Evolutionary conservation across 2,797 vertebrate species (phyloP).

Genomic region (Pangasius larnaudii): DNA sequence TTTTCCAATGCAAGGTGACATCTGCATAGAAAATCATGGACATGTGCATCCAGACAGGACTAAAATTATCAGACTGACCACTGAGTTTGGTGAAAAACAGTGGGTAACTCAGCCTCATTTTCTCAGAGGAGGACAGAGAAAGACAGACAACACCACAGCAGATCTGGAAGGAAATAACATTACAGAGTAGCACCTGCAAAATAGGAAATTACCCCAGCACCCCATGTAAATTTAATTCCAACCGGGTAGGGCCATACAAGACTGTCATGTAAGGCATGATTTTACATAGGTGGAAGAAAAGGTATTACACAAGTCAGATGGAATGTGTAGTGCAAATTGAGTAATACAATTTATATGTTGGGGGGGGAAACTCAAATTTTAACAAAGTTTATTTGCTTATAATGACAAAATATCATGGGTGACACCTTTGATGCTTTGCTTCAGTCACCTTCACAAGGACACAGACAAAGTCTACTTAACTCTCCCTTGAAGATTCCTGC

Average conservation of each 20-base stretch:
- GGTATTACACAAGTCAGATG: neutral
- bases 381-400: neutral
- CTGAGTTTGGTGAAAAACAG: neutral
- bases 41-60: too few species aligned
- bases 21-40: neutral
- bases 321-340: neutral
- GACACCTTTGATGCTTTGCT: neutral
- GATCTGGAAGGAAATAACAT: neutral
- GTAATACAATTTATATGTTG: neutral
- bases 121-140: neutral
- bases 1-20: neutral
- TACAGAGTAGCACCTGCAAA: neutral
- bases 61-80: constrained; percentile 5
- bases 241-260: neutral
- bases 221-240: neutral
- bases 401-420: neutral
- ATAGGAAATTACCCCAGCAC: neutral
- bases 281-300: neutral
- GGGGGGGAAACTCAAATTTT: neutral
- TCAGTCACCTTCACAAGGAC: neutral
- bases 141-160: neutral
- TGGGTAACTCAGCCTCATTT: neutral
- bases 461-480: neutral
- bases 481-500: neutral
- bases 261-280: neutral